Evolutionary conservation across 2,113 vertebrate genomes (phyloP).

Genomic region (Lates calcarifer): DNA sequence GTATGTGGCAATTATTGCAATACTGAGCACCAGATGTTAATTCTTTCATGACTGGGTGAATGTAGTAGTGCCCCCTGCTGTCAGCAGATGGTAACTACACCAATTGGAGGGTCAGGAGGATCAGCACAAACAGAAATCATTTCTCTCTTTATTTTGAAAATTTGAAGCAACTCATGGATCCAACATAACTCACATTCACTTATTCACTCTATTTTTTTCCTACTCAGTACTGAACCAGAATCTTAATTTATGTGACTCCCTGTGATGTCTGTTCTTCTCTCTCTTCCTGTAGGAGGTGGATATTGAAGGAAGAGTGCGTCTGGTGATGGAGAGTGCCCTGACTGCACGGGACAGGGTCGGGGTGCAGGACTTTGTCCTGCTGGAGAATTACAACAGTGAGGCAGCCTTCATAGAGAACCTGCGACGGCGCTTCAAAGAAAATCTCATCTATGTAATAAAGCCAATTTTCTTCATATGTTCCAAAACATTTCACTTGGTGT

Average conservation of each 20-base stretch:
- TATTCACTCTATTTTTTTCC: background rate
- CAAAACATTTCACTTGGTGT: slow-evolving; percentile 22
- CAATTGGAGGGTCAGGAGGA: background rate
- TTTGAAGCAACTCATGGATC: background rate
- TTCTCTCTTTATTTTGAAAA: slow-evolving; percentile 13
- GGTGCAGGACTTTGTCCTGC: slow-evolving; percentile 96
- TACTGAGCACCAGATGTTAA: slow-evolving; percentile 26
- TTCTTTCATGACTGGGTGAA: slow-evolving; percentile 17
- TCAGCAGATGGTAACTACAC: slow-evolving; percentile 15
- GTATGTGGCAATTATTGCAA: slow-evolving; percentile 18
- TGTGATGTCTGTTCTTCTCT: background rate
- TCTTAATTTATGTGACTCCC: background rate
- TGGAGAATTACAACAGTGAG: slow-evolving; percentile 97
- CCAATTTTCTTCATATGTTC: background rate
- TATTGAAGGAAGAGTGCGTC: slow-evolving; percentile 91
- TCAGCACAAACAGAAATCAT: background rate
- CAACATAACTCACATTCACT: background rate
- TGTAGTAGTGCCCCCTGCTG: slow-evolving; percentile 46
- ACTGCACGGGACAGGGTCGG: slow-evolving; percentile 96
- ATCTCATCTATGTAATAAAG: slow-evolving; percentile 92
- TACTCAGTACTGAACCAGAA: background rate
- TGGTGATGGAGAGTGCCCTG: slow-evolving; percentile 95
- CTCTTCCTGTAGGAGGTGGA: slow-evolving; percentile 86
- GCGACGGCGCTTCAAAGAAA: slow-evolving; percentile 94
- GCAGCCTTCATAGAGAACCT: slow-evolving; percentile 97